Base-by-base conservation (phyloP, 2,113 vertebrate species). In the Anser cygnoides region DNA sequence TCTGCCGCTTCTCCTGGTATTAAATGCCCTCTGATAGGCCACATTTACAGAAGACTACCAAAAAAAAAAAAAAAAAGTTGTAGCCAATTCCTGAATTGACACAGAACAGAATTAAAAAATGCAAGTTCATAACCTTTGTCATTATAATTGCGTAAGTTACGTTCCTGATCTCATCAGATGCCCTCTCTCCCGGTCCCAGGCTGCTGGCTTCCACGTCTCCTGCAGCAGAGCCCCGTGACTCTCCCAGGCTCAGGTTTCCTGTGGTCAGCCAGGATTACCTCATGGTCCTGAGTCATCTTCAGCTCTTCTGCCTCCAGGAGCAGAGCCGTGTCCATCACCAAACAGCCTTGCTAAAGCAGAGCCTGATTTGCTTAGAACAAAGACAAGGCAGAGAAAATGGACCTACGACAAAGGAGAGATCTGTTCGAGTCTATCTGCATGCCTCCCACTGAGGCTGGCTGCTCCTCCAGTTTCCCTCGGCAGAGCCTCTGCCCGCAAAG, bases 261-360 rank as follows among this genome's bases (percentile, higher is more conserved):
- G 62, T 35, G 65, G 66, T 81, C 74, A 89, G 50, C 70, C 54
- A 62, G 57, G 66, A 70, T 85, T 78, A 87, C 22, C 78, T 94
- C 63, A 83, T n/a, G 76, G 43, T 57, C 49, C 78, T 94, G 66
- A 91, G 41, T 85, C 73, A 95, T 82, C 43, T 65, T 61, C 81
- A 87, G 66, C 70, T 89, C 94, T 92, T 71, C 89, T 82, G 77
- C 54, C 71, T 95, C 39, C 67, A 76, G 55, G 8, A 84, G 46
- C 39, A 61, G 2, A 89, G 39, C 1, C 2, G 7, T 68, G 39
- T 46, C 81, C 72, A 59, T 74, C 68, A 86, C 46, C 65, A 83
- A 93, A 58, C 67, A 80, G 79, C 33, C 73, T 67, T 68, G 73
- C 62, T 92, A 77, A 90, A 90, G 67, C 68, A 74, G 61, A 84